These are phyloP conservation scores for Cheilosia vernalis DNA, from an alignment of 2,888 invertebrate genomes.

Conservation along the genomic window DNA sequence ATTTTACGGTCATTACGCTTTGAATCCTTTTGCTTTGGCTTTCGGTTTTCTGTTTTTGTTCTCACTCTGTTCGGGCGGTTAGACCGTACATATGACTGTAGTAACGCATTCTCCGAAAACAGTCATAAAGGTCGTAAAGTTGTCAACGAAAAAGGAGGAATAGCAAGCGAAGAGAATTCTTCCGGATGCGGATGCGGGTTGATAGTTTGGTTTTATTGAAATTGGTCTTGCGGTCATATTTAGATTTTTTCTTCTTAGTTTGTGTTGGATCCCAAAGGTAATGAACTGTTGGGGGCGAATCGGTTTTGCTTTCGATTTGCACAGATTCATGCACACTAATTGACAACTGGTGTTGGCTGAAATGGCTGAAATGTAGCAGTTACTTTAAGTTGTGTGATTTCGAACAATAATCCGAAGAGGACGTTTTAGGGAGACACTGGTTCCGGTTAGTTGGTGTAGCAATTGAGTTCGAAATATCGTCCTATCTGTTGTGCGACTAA, in stretches of 20 bases:
- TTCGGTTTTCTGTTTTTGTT: neutral
- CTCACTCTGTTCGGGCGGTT: neutral
- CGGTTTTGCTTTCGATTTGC: constrained; percentile 7
- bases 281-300: constrained; percentile 46
- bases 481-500: too few relatives aligned
- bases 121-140: constrained; percentile 53
- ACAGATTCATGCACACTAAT: constrained; percentile 1
- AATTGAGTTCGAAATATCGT: too few relatives aligned
- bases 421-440: neutral
- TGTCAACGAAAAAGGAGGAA: constrained; percentile 32
- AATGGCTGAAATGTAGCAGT: constrained; percentile 1
- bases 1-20: constrained; percentile 69
- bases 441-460: too few relatives aligned
- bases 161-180: neutral
- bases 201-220: constrained; percentile 66
- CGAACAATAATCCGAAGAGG: neutral
- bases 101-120: constrained; percentile 57
- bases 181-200: constrained; percentile 37
- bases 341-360: constrained; percentile 9
- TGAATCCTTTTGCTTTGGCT: constrained; percentile 23
- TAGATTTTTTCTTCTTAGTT: constrained; percentile 8
- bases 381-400: neutral
- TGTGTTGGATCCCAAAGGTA: neutral
- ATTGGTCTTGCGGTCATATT: constrained; percentile 53
- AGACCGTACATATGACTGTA: constrained; percentile 26